Evolutionary conservation across 2,113 vertebrate genomes (phyloP).

Genomic region (Scophthalmus maximus): DNA sequence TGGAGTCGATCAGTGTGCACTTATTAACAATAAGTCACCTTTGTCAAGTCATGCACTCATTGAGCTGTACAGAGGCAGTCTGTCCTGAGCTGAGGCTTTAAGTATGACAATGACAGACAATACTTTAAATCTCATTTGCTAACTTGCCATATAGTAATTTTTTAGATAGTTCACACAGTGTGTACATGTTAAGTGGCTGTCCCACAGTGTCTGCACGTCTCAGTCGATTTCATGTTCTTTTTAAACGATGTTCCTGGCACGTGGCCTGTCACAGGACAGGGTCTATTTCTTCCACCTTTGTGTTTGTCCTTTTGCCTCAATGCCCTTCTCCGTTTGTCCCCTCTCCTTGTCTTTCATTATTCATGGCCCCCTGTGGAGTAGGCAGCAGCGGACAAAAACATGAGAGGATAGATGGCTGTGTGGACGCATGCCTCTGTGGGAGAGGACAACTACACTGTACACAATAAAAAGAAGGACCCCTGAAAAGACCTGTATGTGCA

Average conservation of each 20-base stretch:
- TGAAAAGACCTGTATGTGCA: neutral
- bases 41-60: no score
- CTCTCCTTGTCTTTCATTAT: conserved; percentile 61
- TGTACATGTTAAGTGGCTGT: no score
- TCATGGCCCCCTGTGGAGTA: conserved; percentile 52
- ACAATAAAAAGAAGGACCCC: neutral
- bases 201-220: neutral
- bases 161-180: no score
- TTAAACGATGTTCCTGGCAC: neutral
- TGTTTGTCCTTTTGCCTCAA: conserved; percentile 35
- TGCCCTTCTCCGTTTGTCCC: conserved; percentile 5
- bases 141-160: no score
- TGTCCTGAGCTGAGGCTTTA: neutral
- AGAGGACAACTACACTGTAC: conserved; percentile 9
- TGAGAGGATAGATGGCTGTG: conserved; percentile 38
- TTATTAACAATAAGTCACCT: no score
- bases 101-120: neutral
- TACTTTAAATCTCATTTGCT: neutral
- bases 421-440: conserved; percentile 38
- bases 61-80: neutral
- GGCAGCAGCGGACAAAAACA: conserved; percentile 33
- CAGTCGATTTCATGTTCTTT: neutral
- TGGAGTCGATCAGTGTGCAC: no score
- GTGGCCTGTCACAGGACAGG: conserved; percentile 22
- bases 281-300: conserved; percentile 25